Percentiles rank a stretch among this genome's conserved stretches.
These are phyloP conservation scores for Schizaphis graminum DNA, from an alignment of 2,888 invertebrate species.

Conservation along the genomic window DNA sequence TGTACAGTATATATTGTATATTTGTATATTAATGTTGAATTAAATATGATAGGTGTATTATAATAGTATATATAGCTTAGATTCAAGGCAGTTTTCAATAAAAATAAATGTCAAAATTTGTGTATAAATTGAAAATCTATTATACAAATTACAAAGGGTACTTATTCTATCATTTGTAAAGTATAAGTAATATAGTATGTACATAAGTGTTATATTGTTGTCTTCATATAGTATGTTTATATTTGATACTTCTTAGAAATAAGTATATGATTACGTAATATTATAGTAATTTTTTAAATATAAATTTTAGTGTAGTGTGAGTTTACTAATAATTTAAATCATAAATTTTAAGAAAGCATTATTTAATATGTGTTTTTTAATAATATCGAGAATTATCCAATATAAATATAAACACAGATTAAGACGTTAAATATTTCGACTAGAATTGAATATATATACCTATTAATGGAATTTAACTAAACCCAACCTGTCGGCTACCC, in stretches of 20 bases:
- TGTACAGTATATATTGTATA: not conserved
- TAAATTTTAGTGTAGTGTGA: not conserved
- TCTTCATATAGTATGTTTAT: not conserved
- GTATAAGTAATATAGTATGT: not conserved
- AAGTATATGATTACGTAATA: not conserved
- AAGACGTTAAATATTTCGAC: not conserved
- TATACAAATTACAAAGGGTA: not conserved
- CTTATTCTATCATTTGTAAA: not conserved
- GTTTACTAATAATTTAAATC: not conserved
- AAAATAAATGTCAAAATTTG: not conserved
- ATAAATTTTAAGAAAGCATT: not conserved
- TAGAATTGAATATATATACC: not conserved
- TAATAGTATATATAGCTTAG: not conserved
- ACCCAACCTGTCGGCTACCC: not conserved
- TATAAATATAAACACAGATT: not conserved
- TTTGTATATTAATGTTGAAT: not conserved
- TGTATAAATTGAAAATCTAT: not conserved
- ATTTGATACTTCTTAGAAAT: not conserved
- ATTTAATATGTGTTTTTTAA: not conserved
- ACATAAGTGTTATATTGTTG: not conserved
- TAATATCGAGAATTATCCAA: not conserved
- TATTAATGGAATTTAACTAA: not conserved
- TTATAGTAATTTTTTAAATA: not conserved
- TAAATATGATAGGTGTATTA: not conserved
- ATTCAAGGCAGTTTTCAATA: not conserved